Evolutionary conservation across 2,888 invertebrate species (phyloP), one percentile per base, ranked within the genome.

Genomic region (Timema podura): DNA sequence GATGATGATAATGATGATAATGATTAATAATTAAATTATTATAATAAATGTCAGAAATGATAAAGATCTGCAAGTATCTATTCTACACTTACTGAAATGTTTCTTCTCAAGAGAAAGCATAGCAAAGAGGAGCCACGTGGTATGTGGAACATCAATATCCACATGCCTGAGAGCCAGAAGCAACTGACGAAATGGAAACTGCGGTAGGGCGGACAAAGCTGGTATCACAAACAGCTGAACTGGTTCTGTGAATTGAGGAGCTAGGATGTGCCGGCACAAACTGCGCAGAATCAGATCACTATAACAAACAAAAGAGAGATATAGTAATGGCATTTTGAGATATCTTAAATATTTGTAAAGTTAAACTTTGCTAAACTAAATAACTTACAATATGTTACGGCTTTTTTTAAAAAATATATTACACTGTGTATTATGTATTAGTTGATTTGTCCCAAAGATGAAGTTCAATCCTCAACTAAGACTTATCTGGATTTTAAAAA

Each of bases 211-310:
- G 2, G 87, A 84, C 71, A 94, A 79, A 8, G 89, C 88, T 13
- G 93, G 92, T 74, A 94, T 82, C 49, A 93, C 80, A 75, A 86
- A 89, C 81, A 87, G 84, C 74, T 89, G 88, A 13, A 93, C 84
- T 2, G 91, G 85, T 74, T 89, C 88, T 0, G 88, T 87, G 75
- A 91, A 86, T 6, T 85, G 84, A 67, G 87, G 86, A 72, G 88
- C 87, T 13, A 93, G 82, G 76, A 93, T 89, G 72, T 89, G 85
- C 64, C 84, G 82, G 48, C 88, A 85, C 76, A 93, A 90, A 77
- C 87, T 85, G 9, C 80, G 80, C 59, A 85, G 76, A 15, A 84
- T 80, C 9, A 84, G 82, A 79, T 82, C 84, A 79, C 85, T 82
- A 70, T 15, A 71, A 73, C 71, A 61, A 48, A 30, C 30, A 30